Base-by-base conservation (phyloP, 2,888 invertebrate genomes). In the Drosophila tanythrix region DNA sequence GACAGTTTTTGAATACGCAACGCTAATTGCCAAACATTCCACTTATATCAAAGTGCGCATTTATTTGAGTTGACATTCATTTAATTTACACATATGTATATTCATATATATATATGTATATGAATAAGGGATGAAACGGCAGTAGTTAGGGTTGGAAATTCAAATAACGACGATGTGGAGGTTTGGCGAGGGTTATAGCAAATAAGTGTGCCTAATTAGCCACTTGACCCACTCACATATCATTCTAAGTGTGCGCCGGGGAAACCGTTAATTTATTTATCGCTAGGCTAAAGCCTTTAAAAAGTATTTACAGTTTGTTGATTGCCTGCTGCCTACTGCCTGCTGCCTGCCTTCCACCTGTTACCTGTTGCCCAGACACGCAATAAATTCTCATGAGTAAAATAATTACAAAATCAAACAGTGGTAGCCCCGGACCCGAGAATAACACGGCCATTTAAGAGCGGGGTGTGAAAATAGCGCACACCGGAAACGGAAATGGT, bases 371-470 rank as follows among this genome's bases (percentile, higher is more conserved):
- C 76, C 59, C 62, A 33, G 71, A 59, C 89, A 71, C 68, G 77
- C 77, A 81, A 82, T 78, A 53, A 82, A 88, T 79, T 88, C 90
- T 86, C 90, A 86, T 83, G 87, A 89, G 87, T 79, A 75, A 83
- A 89, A 86, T 89, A 89, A 88, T 89, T 89, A 88, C 82, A 88
- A 88, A 88, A 89, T 89, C 87, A 88, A 88, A 88, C 77, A 80
- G 70, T 8, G n/a, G 27, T 76, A 69, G 60, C 46, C 31, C 31
- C 36, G 18, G 1, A 15, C 40, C 53, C 55, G 35, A 51, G 40
- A 56, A 55, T 46, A 53, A 21, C 36, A 15, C 15, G 15, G 25
- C 25, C 53, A 46, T 11, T 64, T 3, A 33, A 27, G n/a, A 48
- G 21, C 40, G 25, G 18, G 46, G 31, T 60, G 58, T 50, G 43